Evolutionary conservation across 2,797 vertebrate genomes (phyloP).

Genomic region (Percopsis omiscomaycus): DNA sequence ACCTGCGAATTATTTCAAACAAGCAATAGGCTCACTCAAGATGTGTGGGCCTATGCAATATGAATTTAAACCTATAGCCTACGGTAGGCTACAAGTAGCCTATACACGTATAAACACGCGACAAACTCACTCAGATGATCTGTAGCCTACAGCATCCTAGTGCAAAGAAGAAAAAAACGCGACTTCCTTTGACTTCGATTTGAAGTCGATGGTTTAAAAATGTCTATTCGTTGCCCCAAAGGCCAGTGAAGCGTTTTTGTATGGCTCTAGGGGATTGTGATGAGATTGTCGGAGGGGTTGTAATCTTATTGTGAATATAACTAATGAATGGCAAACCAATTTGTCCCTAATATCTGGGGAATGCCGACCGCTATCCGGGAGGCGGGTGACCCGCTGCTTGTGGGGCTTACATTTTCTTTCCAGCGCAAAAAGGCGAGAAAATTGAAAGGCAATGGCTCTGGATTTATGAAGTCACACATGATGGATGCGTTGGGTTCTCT

Average conservation of each 20-base stretch:
- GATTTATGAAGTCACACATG: conserved; percentile 70
- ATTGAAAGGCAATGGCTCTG: conserved; percentile 57
- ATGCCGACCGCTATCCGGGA: conserved; percentile 69
- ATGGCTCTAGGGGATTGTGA: conserved; percentile 71
- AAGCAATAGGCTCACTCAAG: conserved; percentile 58
- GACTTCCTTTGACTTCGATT: conserved; percentile 61
- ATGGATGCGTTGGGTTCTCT: conserved; percentile 50
- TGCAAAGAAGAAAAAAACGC: conserved; percentile 20
- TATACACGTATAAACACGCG: too few species aligned
- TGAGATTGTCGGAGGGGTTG: conserved; percentile 82
- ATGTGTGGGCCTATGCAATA: too few species aligned
- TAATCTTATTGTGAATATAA: conserved; percentile 89
- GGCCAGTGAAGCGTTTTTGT: conserved; percentile 79
- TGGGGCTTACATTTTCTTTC: conserved; percentile 63
- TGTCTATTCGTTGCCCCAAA: conserved; percentile 54
- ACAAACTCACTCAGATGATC: neutral
- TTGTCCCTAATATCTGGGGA: conserved; percentile 86
- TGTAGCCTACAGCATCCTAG: neutral
- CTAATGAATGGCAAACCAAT: conserved; percentile 90
- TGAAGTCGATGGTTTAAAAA: conserved; percentile 67
- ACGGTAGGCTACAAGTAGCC: too few species aligned
- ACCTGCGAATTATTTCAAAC: conserved; percentile 83
- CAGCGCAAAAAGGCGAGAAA: conserved; percentile 70
- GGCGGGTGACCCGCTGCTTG: conserved; percentile 69
- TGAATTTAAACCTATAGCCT: too few species aligned